phyloP scores from a whole-genome alignment of 1,140 invertebrate genomes.

The Anadara kagoshimensis region DNA sequence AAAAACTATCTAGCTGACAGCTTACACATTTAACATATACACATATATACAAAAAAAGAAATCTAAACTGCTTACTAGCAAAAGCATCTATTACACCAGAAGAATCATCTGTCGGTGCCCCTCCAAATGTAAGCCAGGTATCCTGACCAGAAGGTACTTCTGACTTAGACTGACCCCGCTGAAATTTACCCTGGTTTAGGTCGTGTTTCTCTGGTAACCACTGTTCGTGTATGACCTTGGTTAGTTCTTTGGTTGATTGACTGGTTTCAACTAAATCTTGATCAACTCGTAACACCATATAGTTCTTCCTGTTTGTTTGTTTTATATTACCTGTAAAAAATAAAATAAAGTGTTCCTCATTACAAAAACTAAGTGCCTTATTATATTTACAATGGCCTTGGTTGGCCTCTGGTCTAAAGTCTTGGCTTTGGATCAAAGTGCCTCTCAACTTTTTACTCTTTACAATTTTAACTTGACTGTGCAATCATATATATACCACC shows the following conservation, averaged over 20 bases:
- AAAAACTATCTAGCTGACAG: neutral
- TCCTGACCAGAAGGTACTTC: conserved; percentile 52
- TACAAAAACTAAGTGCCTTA: too few species aligned
- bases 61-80: conserved; percentile 53
- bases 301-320: too few species aligned
- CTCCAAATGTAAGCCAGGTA: conserved; percentile 67
- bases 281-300: too few species aligned
- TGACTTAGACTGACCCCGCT: conserved; percentile 60
- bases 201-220: conserved; percentile 58
- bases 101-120: conserved; percentile 44
- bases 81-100: conserved; percentile 67
- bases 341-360: too few species aligned
- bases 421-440: too few species aligned
- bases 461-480: too few species aligned
- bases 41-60: neutral
- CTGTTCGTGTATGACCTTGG: conserved; percentile 59
- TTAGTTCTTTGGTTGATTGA: conserved; percentile 47
- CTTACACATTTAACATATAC: neutral
- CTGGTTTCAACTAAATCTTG: conserved; percentile 5
- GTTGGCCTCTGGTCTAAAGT: too few species aligned
- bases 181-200: conserved; percentile 58
- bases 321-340: too few species aligned
- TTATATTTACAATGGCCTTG: too few species aligned
- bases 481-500: too few species aligned
- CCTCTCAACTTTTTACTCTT: too few species aligned